These are phyloP conservation scores for Actinemys pallida DNA, from an alignment of 2,113 vertebrate genomes.

Conservation along the genomic window DNA sequence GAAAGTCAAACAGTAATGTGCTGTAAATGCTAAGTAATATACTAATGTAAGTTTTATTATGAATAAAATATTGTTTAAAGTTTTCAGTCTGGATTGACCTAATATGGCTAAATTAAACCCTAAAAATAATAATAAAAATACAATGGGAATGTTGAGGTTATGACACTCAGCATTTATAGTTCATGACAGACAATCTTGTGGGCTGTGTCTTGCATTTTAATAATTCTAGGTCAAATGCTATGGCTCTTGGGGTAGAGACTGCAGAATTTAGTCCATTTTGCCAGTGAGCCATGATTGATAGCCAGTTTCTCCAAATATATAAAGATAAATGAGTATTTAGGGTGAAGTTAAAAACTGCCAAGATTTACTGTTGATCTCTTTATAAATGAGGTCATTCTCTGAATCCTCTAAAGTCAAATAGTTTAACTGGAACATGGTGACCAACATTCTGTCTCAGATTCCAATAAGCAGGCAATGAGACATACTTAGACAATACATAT, in stretches of 20 bases:
- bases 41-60: neutral
- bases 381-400: neutral
- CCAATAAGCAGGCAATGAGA: neutral
- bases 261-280: neutral
- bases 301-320: neutral
- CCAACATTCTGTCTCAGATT: neutral
- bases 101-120: neutral
- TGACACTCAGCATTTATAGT: neutral
- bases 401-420: neutral
- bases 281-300: neutral
- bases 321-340: neutral
- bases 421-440: neutral
- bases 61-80: neutral
- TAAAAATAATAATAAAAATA: neutral
- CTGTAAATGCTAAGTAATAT: neutral
- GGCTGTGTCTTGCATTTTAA: neutral
- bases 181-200: neutral
- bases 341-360: neutral
- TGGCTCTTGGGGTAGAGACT: neutral
- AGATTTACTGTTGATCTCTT: neutral
- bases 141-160: neutral
- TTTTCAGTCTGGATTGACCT: neutral
- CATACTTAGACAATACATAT: neutral
- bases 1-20: neutral
- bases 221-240: slow-evolving; percentile 1